A percentile compares a stretch with the other conserved stretches of the same genome.
These are phyloP conservation scores for Cephus nigrinus DNA, from an alignment of 2,888 invertebrate genomes.

Conservation along the genomic window DNA sequence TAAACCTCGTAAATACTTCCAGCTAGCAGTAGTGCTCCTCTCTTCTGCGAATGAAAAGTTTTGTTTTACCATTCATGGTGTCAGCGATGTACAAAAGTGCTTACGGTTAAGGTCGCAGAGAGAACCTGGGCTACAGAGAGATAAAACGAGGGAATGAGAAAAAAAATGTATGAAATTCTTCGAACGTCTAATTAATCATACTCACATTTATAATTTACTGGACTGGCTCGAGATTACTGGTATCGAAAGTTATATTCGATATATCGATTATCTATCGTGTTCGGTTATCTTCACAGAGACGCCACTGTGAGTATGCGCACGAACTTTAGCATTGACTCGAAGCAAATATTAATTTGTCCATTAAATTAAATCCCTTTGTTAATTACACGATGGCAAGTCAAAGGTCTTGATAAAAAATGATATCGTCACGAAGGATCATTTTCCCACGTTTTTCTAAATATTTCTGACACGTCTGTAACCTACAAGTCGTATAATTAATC, in stretches of 20 bases:
- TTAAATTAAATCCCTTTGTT: not conserved
- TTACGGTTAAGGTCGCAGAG: not conserved
- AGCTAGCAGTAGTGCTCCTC: not conserved
- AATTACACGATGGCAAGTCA: not conserved
- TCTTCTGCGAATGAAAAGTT: not conserved
- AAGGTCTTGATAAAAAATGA: not conserved
- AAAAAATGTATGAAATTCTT: conserved; percentile 5
- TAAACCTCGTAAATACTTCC: conserved; percentile 5
- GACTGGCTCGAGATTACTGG: not conserved
- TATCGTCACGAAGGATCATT: not conserved
- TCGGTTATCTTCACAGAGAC: not conserved
- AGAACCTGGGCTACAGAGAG: not conserved
- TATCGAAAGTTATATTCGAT: not conserved
- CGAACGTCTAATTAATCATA: not conserved
- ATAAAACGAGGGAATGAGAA: not conserved
- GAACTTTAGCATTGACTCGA: not conserved
- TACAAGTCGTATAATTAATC: not conserved
- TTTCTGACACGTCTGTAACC: not conserved
- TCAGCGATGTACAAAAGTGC: conserved; percentile 3
- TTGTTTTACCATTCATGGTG: conserved; percentile 13
- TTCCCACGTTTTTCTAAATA: not conserved
- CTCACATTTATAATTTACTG: not conserved
- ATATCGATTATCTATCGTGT: not conserved
- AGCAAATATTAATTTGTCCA: not conserved
- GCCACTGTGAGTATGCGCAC: not conserved